Evolutionary conservation across 2,888 invertebrate genomes (phyloP).

Genomic region (Pilophorus perplexus): DNA sequence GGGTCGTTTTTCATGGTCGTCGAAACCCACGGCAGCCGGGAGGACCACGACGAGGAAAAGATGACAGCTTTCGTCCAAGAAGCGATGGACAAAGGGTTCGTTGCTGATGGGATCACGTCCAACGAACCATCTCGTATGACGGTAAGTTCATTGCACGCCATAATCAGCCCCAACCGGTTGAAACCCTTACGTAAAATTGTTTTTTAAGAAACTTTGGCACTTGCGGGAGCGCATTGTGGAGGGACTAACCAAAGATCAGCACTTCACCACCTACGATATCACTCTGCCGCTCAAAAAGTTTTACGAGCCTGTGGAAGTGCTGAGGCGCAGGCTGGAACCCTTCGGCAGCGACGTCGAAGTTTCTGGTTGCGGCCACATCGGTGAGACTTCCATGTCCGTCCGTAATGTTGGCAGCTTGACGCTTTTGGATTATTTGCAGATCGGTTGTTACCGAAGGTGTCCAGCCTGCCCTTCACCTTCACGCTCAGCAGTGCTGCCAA

Average conservation of each 20-base stretch:
- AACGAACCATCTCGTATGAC: slow-evolving; percentile 79
- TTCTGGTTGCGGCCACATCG: slow-evolving; percentile 92
- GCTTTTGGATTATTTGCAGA: too few species aligned
- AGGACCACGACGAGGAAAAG: slow-evolving; percentile 83
- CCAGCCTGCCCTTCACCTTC: too few species aligned
- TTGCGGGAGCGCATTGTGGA: slow-evolving; percentile 81
- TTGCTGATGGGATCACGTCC: slow-evolving; percentile 80
- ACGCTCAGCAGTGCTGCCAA: too few species aligned
- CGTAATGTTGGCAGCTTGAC: too few species aligned
- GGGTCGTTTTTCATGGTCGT: slow-evolving; percentile 79
- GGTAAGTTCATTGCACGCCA: too few species aligned
- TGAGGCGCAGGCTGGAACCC: slow-evolving; percentile 65
- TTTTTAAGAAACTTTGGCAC: slow-evolving; percentile 70
- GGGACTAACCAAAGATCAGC: slow-evolving; percentile 74
- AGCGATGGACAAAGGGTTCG: slow-evolving; percentile 67
- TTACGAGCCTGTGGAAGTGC: slow-evolving; percentile 76
- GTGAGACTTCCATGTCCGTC: too few species aligned
- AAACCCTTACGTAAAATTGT: too few species aligned
- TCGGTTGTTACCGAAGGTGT: too few species aligned
- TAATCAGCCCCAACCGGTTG: too few species aligned
- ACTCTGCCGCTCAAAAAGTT: slow-evolving; percentile 81
- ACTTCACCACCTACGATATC: slow-evolving; percentile 93
- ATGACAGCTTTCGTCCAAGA: slow-evolving; percentile 71
- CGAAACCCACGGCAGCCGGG: slow-evolving; percentile 85
- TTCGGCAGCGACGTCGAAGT: slow-evolving; percentile 60